Evolutionary conservation across 2,888 invertebrate species (phyloP).

Genomic region (Netelia melanura): DNA sequence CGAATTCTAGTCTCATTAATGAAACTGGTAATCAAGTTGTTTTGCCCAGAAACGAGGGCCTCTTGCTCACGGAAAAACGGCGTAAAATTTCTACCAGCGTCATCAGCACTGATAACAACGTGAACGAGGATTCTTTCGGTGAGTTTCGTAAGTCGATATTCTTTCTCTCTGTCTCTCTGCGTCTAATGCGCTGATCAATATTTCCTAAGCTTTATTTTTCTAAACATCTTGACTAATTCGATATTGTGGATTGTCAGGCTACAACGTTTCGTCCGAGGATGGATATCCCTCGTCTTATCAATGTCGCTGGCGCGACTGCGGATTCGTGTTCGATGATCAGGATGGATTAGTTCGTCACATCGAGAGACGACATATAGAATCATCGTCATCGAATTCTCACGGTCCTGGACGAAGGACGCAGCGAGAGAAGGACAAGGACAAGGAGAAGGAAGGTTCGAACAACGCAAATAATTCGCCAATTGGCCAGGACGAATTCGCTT

Average conservation of each 20-base stretch:
- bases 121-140: constrained; percentile 75
- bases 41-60: constrained; percentile 83
- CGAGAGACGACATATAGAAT: constrained; percentile 94
- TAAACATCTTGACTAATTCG: constrained; percentile 51
- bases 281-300: constrained; percentile 80
- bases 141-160: constrained; percentile 35
- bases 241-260: constrained; percentile 69
- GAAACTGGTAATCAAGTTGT: constrained; percentile 83
- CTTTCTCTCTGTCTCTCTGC: background rate
- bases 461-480: constrained; percentile 31
- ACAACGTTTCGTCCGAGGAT: constrained; percentile 74
- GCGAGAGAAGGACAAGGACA: constrained; percentile 75
- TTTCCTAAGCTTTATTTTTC: background rate
- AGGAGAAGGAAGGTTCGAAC: constrained; percentile 44
- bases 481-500: constrained; percentile 92
- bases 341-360: constrained; percentile 93
- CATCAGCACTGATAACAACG: constrained; percentile 41
- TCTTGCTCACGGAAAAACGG: constrained; percentile 72
- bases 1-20: constrained; percentile 14
- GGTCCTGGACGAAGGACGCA: constrained; percentile 77
- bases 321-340: constrained; percentile 92
- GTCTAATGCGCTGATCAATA: background rate
- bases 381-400: constrained; percentile 78
- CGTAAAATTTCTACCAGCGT: constrained; percentile 59
- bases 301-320: constrained; percentile 96